These are phyloP conservation scores for Tetragonula carbonaria DNA, from an alignment of 2,888 invertebrate genomes.

Conservation along the genomic window DNA sequence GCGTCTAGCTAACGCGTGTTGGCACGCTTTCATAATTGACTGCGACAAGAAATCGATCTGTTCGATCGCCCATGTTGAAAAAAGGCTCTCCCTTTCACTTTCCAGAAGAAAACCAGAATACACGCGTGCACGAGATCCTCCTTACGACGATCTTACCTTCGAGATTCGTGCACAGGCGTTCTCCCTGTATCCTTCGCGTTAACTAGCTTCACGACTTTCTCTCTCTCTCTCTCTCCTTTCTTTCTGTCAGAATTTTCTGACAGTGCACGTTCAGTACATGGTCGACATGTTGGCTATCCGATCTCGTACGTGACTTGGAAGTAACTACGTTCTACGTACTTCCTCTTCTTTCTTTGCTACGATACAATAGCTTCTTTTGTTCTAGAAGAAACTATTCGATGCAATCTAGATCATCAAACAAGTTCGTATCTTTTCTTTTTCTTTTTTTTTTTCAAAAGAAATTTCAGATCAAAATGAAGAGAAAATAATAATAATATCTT, in stretches of 20 bases:
- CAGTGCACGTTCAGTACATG: neutral
- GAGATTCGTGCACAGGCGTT: constrained; percentile 20
- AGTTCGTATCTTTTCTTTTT: too few species aligned
- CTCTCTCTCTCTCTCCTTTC: constrained; percentile 56
- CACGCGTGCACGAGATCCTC: neutral
- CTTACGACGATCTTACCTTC: neutral
- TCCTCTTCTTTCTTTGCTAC: neutral
- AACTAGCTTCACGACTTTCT: constrained; percentile 54
- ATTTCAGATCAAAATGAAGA: too few species aligned
- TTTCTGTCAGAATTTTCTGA: neutral
- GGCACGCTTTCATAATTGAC: constrained; percentile 45
- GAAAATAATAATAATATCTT: too few species aligned
- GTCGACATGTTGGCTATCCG: neutral
- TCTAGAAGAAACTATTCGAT: neutral
- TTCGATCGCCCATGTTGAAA: constrained; percentile 1
- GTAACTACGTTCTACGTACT: neutral
- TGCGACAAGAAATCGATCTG: constrained; percentile 37
- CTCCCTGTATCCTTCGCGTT: neutral
- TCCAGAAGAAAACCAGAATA: constrained; percentile 37
- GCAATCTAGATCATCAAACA: neutral
- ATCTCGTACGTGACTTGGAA: neutral
- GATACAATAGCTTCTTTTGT: neutral
- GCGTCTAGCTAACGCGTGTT: neutral
- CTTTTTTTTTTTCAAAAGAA: too few species aligned
- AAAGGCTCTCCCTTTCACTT: constrained; percentile 60